Percentiles rank a stretch among this genome's conserved stretches.
These are phyloP conservation scores for Porites australiensis DNA, from an alignment of 64 coral and sea anemone genomes.

Conservation along the genomic window DNA sequence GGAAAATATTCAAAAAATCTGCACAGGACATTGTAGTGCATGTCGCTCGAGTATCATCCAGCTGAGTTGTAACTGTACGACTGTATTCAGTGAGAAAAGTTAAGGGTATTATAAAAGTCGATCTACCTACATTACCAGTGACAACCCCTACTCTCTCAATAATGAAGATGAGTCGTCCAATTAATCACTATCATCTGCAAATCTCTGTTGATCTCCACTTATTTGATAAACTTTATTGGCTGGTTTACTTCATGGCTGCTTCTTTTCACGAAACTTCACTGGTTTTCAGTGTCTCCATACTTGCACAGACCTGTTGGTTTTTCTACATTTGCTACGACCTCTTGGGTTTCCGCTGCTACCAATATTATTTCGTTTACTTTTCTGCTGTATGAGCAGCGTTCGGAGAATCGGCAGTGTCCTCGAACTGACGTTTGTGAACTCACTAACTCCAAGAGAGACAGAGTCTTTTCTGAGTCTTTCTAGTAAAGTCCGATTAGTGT, in stretches of 20 bases:
- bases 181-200: not conserved
- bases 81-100: not conserved
- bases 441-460: not conserved
- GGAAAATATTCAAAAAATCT: constrained; percentile 3
- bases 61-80: not conserved
- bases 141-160: constrained; percentile 13
- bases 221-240: not conserved
- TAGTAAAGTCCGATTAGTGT: too few relatives aligned
- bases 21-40: not conserved
- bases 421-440: not conserved
- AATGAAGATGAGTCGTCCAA: constrained; percentile 7
- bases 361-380: not conserved
- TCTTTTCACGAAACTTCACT: not conserved
- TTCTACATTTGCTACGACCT: not conserved
- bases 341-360: not conserved
- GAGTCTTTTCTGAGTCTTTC: too few relatives aligned
- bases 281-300: not conserved
- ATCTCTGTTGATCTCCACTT: not conserved
- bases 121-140: not conserved
- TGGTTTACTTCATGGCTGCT: not conserved
- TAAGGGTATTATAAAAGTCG: not conserved
- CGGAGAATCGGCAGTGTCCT: not conserved
- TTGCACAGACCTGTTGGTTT: not conserved
- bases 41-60: constrained; percentile 2
- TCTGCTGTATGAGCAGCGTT: not conserved